Base-by-base conservation (phyloP, 2,797 vertebrate genomes). In the Trachops cirrhosus region DNA sequence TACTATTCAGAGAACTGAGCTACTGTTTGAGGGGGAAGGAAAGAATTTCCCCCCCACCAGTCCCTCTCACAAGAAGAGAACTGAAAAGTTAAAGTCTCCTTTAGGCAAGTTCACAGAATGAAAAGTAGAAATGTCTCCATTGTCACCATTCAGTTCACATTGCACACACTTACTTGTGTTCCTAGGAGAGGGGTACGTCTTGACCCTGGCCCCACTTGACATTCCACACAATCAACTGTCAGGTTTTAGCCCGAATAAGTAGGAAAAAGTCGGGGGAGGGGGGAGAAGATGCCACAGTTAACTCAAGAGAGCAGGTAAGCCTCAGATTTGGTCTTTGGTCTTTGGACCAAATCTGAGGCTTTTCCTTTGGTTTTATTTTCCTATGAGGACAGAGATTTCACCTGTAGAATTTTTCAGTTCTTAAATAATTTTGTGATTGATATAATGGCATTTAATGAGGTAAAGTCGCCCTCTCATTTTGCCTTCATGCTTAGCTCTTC, bases 1-100 rank as follows among this genome's bases (percentile, higher is more conserved):
- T 46, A 62, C 21, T 67, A 82, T 86, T 96, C 10, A 32, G 48
- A 93, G 54, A 93, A 86, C 29, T 16, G 24, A 88, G 16, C 26
- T 18, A 57, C 50, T 50, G 37, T 29, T 78, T 29, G 46, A 62
- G 4, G 9, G 32, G 29, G 16, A 78, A 86, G 14, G 14, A 54
- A 70, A 59, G 12, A 39, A 11, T 11, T 75, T 9, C 74, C 14
- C 2, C 16, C 6, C 64, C 16, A 12, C 84, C 14, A 16, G 39
- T 39, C 32, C 46, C 1, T 39, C 50, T 88, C 50, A 44, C 3
- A 19, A 50, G 22, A 93, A 44, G 24, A 67, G 70, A 78, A 59
- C 24, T 10, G 64, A 90, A 86, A 82, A 16, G 29, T 1, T 18
- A 1, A 32, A 19, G 18, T 59, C 5, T 70, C 5, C 41, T 5